Evolutionary conservation across 2,888 invertebrate species (phyloP).

Genomic region (Heliconius ethilla): DNA sequence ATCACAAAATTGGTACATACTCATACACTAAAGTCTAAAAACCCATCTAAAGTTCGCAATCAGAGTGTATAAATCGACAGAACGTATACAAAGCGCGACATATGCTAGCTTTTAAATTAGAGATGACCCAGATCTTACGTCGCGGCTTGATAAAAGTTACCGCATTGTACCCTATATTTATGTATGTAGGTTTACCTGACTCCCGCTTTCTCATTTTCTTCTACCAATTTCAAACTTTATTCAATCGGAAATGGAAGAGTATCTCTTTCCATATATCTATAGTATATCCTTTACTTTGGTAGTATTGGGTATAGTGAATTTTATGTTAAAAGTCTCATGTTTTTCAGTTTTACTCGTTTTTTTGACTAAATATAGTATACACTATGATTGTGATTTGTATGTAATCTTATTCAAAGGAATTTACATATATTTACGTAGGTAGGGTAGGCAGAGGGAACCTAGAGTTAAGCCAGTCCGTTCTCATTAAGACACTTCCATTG

Average conservation of each 20-base stretch:
- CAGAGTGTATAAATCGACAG: constrained; percentile 6
- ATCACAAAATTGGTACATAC: not conserved
- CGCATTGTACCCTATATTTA: constrained; percentile 18
- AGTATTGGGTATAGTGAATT: not conserved
- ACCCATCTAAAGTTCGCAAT: constrained; percentile 10
- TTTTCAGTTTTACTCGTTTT: not conserved
- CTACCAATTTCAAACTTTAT: not conserved
- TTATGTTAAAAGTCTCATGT: not conserved
- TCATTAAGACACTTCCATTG: too few relatives aligned
- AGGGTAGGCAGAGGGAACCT: too few relatives aligned
- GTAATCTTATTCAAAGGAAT: not conserved
- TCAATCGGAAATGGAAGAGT: not conserved
- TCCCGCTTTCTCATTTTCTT: not conserved
- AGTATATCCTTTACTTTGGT: not conserved
- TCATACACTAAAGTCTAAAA: not conserved
- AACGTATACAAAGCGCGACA: constrained; percentile 1
- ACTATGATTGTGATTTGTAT: not conserved
- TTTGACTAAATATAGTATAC: not conserved
- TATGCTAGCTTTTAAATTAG: constrained; percentile 19
- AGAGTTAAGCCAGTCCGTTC: too few relatives aligned
- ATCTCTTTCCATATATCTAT: not conserved
- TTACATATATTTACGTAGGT: not conserved
- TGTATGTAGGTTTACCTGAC: constrained; percentile 7
- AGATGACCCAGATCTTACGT: constrained; percentile 25
- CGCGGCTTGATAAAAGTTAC: constrained; percentile 23